Percentiles rank a stretch among this genome's conserved stretches.
Conservation (phyloP, 2,888 invertebrate genomes). For the Drosophila merina region DNA sequence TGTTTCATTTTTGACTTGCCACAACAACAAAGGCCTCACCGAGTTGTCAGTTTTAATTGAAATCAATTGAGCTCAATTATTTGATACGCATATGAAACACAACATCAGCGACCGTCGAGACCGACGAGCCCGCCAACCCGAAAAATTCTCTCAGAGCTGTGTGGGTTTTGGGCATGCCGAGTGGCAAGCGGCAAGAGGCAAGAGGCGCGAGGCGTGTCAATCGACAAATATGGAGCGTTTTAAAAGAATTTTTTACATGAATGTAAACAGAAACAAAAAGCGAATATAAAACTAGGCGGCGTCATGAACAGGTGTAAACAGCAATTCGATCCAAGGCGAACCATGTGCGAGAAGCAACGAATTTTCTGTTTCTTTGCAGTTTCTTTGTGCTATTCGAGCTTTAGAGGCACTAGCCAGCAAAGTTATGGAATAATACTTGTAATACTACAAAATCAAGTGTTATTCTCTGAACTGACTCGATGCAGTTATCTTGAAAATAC, state of each 20-base stretch:
- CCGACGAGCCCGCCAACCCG: constrained; percentile 23
- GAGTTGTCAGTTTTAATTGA: constrained; percentile 77
- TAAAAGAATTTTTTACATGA: constrained; percentile 29
- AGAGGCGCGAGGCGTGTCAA: constrained; percentile 26
- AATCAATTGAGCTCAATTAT: constrained; percentile 80
- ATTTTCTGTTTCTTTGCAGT: constrained; percentile 7
- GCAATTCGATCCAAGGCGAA: constrained; percentile 41
- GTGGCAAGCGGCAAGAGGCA: neutral
- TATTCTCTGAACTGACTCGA: too few species aligned
- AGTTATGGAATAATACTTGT: neutral
- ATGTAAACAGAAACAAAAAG: constrained; percentile 52
- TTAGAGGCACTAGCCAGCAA: neutral
- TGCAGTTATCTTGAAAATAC: too few species aligned
- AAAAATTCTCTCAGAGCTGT: constrained; percentile 26
- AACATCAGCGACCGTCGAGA: constrained; percentile 20
- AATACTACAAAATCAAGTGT: too few species aligned
- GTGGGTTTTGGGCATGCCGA: constrained; percentile 62
- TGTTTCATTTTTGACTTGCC: constrained; percentile 60
- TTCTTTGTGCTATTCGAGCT: constrained; percentile 7
- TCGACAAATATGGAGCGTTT: constrained; percentile 41
- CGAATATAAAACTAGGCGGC: constrained; percentile 29
- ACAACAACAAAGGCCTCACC: constrained; percentile 43
- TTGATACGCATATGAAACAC: constrained; percentile 74
- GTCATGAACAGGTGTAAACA: constrained; percentile 61
- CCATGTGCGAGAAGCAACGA: constrained; percentile 8